Percentiles rank a stretch among this genome's conserved stretches.
These are phyloP conservation scores for Episyrphus balteatus DNA, from an alignment of 1,140 invertebrate genomes.

Conservation along the genomic window DNA sequence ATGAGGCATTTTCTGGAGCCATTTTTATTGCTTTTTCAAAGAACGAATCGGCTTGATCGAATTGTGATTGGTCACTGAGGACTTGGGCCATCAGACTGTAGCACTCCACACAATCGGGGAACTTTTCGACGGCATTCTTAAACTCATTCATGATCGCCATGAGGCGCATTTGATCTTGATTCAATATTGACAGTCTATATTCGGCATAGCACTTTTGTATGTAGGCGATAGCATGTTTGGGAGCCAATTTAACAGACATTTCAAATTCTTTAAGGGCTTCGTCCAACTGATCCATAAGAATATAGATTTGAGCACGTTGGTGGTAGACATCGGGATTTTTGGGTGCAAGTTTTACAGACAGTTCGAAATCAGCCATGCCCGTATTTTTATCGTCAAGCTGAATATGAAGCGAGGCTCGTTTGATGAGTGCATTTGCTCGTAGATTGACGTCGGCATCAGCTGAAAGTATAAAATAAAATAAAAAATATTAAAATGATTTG, in stretches of 20 bases:
- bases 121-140: conserved; percentile 61
- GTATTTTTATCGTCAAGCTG: conserved; percentile 63
- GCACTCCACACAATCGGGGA: conserved; percentile 73
- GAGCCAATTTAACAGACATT: conserved; percentile 68
- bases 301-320: conserved; percentile 62
- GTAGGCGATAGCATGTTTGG: conserved; percentile 68
- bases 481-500: too few species aligned
- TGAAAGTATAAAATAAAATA: too few species aligned
- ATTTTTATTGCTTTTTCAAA: conserved; percentile 71
- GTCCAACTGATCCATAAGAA: conserved; percentile 67
- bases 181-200: conserved; percentile 53
- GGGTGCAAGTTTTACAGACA: conserved; percentile 62
- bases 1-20: conserved; percentile 74
- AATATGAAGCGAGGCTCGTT: conserved; percentile 70
- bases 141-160: conserved; percentile 56
- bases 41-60: conserved; percentile 65
- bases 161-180: conserved; percentile 45
- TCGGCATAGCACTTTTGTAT: conserved; percentile 82
- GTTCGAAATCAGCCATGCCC: conserved; percentile 65
- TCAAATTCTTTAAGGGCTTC: conserved; percentile 73
- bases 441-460: conserved; percentile 46
- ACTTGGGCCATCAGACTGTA: conserved; percentile 76
- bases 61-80: conserved; percentile 70
- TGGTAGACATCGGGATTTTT: conserved; percentile 78
- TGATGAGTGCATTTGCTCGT: conserved; percentile 80